Evolutionary conservation across 1,140 invertebrate species (phyloP), one percentile per base, ranked within the genome.

Genomic region (Chionoecetes opilio): DNA sequence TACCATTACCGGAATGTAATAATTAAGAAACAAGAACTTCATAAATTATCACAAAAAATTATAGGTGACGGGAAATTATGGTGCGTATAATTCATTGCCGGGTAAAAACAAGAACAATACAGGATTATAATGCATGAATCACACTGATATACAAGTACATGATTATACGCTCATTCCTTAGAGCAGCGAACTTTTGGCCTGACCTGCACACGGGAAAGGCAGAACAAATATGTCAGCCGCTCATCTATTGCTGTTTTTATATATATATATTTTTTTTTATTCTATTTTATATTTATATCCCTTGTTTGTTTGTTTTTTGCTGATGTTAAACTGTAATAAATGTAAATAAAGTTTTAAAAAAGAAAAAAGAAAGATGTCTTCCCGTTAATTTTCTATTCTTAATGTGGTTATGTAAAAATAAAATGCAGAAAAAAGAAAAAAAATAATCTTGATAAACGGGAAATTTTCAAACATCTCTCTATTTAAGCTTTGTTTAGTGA

Each of bases 41-140:
- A 75, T 75, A 75, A 75, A 75, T 75, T n/a, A n/a, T 26, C n/a
- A n/a, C 21, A 26, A n/a, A 21, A 21, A 75, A 75, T 75, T n/a
- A 75, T 75, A 75, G 63, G 6, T n/a, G 63, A 53, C 11, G 46
- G 46, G 46, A 9, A 9, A 53, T 17, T 9, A 53, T 53, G 46
- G 0, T 53, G 46, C 11, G 46, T 9, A 14, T 53, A 53, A 53
- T 75, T 75, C 63, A 17, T 2, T 8, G 63, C 63, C 1, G 63
- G 63, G 26, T n/a, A 75, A 75, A 75, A 75, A 75, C 63, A 75
- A 75, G 63, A 75, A 75, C 63, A 75, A 75, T 75, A 75, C 63
- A 75, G n/a, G 6, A 75, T n/a, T n/a, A 2, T 75, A n/a, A 75
- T 75, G 26, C n/a, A 75, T 75, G 63, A 75, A n/a, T 75, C 63